Evolutionary conservation across 1,140 invertebrate species (phyloP), one percentile per base, ranked within the genome.

Genomic region (Procambarus virginalis): DNA sequence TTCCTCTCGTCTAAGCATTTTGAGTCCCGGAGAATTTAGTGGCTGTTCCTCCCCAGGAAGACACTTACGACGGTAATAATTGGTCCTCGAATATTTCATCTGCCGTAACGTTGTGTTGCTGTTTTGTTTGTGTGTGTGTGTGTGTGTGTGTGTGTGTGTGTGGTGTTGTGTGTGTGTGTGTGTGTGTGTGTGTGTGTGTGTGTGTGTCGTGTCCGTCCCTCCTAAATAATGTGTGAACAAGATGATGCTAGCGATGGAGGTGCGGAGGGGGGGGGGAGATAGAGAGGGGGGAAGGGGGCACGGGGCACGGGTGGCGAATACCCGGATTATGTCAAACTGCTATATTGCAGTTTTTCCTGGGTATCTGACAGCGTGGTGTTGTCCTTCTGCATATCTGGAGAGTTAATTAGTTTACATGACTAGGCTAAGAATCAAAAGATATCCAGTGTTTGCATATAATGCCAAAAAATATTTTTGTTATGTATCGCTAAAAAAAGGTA

Each of bases 81-180:
- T n/a, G 45, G 46, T 49, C 78, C 48, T 45, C 45, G 49, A 55
- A 79, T 79, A 55, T 55, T 79, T 79, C 46, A 49, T 22, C 51
- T 20, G 46, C n/a, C 6, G 64, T 68, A n/a, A 34, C 45, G 70
- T 75, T n/a, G n/a, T n/a, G n/a, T n/a, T 75, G 70, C 20, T 9
- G n/a, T n/a, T 75, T n/a, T 75, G 70, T 8, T 4, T 55, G 51
- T 9, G 51, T 55, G 51, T 55, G 12, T 8, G 45, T 48, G 76
- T 78, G 76, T 78, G 76, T 78, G 76, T 78, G 1, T 78, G 45
- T 46, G 76, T 78, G 76, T 78, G 76, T 78, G 76, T 46, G 76
- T 78, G n/a, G n/a, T n/a, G n/a, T n/a, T 8, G 45, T 48, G 76
- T 78, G 76, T 75, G 70, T 8, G 70, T 55, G 51, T 9, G 51